These are phyloP conservation scores for Drosophila dunni DNA, from an alignment of 1,140 invertebrate genomes.

Conservation along the genomic window DNA sequence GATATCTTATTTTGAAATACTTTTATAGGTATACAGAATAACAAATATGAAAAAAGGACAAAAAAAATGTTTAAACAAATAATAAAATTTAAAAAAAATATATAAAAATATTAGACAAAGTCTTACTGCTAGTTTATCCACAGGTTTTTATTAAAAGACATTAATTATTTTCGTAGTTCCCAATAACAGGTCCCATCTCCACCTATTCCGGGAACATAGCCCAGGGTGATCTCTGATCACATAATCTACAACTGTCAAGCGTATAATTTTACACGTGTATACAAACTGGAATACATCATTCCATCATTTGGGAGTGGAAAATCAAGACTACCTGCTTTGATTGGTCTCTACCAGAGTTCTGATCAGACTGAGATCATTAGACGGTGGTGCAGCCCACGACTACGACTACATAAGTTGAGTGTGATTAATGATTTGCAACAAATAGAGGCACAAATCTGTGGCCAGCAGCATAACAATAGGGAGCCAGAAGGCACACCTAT, in stretches of 20 bases:
- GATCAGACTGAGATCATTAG: slow-evolving; percentile 56
- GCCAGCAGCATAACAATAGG: slow-evolving; percentile 66
- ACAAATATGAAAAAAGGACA: too few species aligned
- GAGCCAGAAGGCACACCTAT: slow-evolving; percentile 67
- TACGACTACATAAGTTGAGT: slow-evolving; percentile 40
- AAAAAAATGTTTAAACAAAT: too few species aligned
- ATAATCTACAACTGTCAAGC: slow-evolving; percentile 38
- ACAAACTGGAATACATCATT: slow-evolving; percentile 55
- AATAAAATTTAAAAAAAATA: neutral
- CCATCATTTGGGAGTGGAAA: slow-evolving; percentile 45
- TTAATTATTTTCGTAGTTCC: neutral
- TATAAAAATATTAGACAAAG: too few species aligned
- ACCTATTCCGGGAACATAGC: slow-evolving; percentile 43
- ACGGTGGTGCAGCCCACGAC: slow-evolving; percentile 45
- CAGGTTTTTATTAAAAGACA: neutral
- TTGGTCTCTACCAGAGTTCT: slow-evolving; percentile 22
- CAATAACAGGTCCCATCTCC: neutral
- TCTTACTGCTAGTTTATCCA: neutral
- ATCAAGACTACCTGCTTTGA: slow-evolving; percentile 49
- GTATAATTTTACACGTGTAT: slow-evolving; percentile 62
- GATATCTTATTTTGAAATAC: too few species aligned
- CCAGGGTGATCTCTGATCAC: neutral
- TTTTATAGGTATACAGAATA: too few species aligned
- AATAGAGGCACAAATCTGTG: slow-evolving; percentile 67
- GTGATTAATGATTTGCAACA: slow-evolving; percentile 72